A percentile compares a stretch with the other conserved stretches of the same genome.
These are phyloP conservation scores for Lagopus muta DNA, from an alignment of 2,113 vertebrate genomes.

Conservation along the genomic window DNA sequence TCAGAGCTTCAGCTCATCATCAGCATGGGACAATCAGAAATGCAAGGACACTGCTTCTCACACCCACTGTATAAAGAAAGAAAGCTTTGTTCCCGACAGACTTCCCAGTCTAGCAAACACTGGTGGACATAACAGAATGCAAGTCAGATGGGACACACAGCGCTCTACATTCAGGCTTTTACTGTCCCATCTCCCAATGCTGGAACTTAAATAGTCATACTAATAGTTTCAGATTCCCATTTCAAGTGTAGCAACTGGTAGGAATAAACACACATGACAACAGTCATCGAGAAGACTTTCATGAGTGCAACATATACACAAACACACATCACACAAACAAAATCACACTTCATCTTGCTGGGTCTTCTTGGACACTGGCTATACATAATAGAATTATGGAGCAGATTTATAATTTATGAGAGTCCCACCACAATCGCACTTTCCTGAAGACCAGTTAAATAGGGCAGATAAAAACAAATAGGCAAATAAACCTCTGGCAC, in stretches of 20 bases:
- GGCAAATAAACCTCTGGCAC: not conserved
- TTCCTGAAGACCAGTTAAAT: not conserved
- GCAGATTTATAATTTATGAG: not conserved
- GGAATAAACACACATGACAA: not conserved
- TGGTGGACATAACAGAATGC: not conserved
- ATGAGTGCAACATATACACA: rapidly evolving
- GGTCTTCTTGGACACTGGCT: not conserved
- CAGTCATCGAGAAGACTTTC: not conserved
- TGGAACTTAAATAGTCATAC: not conserved
- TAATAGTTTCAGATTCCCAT: not conserved
- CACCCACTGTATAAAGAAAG: not conserved
- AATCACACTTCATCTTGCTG: not conserved
- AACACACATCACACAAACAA: not conserved
- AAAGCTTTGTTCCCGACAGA: not conserved
- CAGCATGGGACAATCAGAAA: not conserved
- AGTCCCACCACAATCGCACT: not conserved
- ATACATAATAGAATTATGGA: not conserved
- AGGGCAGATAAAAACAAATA: not conserved
- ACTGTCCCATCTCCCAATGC: not conserved
- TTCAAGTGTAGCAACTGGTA: not conserved
- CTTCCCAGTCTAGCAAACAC: not conserved
- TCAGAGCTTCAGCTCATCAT: not conserved
- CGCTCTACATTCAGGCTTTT: not conserved
- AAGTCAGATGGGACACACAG: not conserved
- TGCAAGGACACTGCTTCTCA: not conserved